phyloP scores from a whole-genome alignment of 1,140 invertebrate species.

The Drosophila lowei region DNA sequence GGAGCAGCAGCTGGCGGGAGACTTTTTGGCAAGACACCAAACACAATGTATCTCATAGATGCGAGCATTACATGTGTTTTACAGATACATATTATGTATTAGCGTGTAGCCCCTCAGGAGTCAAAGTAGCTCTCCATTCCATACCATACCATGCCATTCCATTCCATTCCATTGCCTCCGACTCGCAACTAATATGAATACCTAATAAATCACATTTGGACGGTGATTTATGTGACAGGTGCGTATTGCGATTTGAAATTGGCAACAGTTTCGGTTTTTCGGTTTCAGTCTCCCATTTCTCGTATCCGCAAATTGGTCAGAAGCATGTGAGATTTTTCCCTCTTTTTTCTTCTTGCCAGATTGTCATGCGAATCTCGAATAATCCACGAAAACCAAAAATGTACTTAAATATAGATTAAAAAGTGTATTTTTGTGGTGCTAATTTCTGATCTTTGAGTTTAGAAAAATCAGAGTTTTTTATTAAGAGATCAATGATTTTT shows the following conservation, averaged over 20 bases:
- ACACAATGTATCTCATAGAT: constrained; percentile 66
- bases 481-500: too few relatives aligned
- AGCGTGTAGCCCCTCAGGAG: constrained; percentile 68
- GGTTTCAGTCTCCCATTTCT: too few relatives aligned
- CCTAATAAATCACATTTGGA: constrained; percentile 79
- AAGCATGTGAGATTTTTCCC: constrained; percentile 38
- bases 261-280: constrained; percentile 75
- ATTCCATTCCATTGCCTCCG: constrained; percentile 6
- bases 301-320: constrained; percentile 62
- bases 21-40: constrained; percentile 57
- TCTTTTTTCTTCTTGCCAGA: constrained; percentile 2
- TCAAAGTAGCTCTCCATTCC: constrained; percentile 31
- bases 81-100: constrained; percentile 73
- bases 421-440: too few relatives aligned
- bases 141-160: not conserved
- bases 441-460: too few relatives aligned
- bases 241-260: constrained; percentile 81
- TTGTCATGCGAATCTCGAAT: constrained; percentile 52
- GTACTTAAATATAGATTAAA: too few relatives aligned
- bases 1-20: constrained; percentile 43
- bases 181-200: constrained; percentile 77
- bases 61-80: constrained; percentile 53
- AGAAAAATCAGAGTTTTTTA: too few relatives aligned
- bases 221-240: constrained; percentile 80
- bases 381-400: not conserved